A percentile compares a stretch with the other conserved stretches of the same genome.
Conservation (phyloP, 2,113 vertebrate species). For the Cichladusa arquata region DNA sequence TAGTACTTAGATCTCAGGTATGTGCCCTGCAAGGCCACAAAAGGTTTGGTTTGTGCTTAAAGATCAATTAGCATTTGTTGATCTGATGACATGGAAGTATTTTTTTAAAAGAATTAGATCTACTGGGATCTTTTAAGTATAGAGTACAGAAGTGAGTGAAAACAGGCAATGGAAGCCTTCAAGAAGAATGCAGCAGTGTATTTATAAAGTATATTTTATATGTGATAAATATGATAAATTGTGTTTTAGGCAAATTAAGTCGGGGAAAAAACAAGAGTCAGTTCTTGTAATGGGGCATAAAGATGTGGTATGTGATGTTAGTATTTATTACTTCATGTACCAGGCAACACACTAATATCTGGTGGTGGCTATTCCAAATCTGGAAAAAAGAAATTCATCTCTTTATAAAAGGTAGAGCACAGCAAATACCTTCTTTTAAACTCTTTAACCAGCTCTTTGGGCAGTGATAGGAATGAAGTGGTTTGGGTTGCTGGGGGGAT, state of each 20-base stretch:
- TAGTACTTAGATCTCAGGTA: not conserved
- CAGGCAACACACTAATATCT: rapidly evolving
- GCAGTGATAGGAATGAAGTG: not conserved
- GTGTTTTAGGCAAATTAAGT: not conserved
- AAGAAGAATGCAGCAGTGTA: not conserved
- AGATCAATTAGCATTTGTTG: not conserved
- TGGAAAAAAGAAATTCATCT: not conserved
- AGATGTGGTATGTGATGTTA: not conserved
- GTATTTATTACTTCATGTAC: not conserved
- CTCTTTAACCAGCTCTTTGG: not conserved
- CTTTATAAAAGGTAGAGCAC: not conserved
- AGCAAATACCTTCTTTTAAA: not conserved
- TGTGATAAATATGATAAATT: not conserved
- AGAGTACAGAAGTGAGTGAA: not conserved
- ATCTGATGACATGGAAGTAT: not conserved
- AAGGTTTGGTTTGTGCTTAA: not conserved
- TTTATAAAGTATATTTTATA: not conserved
- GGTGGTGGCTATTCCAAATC: not conserved
- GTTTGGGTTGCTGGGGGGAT: not conserved
- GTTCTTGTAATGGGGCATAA: not conserved
- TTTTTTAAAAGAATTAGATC: not conserved
- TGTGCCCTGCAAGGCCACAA: not conserved
- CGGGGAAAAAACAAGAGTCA: not conserved
- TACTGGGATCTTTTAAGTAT: not conserved
- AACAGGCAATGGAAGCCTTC: not conserved